Conservation (phyloP, 2,888 invertebrate species). For the Marronus borbonicus region DNA sequence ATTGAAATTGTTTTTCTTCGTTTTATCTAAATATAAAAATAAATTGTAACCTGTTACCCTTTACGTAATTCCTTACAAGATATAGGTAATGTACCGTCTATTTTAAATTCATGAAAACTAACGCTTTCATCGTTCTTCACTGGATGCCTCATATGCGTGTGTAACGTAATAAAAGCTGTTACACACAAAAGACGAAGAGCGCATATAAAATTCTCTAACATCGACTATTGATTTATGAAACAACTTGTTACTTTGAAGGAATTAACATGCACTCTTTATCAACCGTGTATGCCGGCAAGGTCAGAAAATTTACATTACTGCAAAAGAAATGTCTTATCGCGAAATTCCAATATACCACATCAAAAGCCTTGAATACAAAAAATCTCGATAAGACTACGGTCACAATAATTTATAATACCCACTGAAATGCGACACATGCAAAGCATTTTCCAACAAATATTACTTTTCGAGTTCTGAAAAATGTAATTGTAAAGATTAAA, state of each 20-base stretch:
- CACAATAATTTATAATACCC: conserved; percentile 20
- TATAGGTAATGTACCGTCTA: neutral
- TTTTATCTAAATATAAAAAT: too few species aligned
- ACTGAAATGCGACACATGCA: conserved; percentile 19
- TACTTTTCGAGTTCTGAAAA: neutral
- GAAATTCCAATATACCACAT: conserved; percentile 15
- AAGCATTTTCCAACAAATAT: neutral
- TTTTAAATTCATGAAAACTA: too few species aligned
- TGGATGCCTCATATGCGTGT: too few species aligned
- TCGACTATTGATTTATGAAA: neutral
- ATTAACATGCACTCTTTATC: conserved; percentile 1
- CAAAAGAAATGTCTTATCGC: conserved; percentile 26
- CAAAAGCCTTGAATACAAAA: conserved; percentile 35
- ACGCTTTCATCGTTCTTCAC: too few species aligned
- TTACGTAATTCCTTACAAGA: neutral
- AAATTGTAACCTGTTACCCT: neutral
- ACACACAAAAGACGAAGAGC: neutral
- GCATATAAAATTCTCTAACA: neutral
- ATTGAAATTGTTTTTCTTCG: too few species aligned
- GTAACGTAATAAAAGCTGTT: neutral
- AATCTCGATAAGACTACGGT: conserved; percentile 21
- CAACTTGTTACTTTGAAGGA: neutral
- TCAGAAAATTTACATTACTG: conserved; percentile 21
- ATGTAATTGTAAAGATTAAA: neutral
- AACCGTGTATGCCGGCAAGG: neutral